Conservation (phyloP, 2,888 invertebrate genomes). For the Teleogryllus oceanicus region DNA sequence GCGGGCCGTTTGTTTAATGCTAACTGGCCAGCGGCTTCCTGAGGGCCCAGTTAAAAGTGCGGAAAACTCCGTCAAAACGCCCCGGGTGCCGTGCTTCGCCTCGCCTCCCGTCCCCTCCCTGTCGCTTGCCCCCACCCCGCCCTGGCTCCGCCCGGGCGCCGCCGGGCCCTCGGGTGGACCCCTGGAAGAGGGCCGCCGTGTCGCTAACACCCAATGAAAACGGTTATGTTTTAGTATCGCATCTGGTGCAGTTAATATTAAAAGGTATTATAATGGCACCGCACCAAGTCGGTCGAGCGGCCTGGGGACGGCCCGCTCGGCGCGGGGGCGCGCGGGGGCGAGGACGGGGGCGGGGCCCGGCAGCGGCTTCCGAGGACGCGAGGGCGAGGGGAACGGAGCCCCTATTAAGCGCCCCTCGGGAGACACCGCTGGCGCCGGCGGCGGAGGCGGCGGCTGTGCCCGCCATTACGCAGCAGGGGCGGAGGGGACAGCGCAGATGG, state of each 20-base stretch:
- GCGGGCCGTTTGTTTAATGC: not conserved
- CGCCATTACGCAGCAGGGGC: not conserved
- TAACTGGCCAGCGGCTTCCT: not conserved
- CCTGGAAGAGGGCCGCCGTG: not conserved
- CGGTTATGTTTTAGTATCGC: constrained; percentile 18
- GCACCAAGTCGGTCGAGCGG: not conserved
- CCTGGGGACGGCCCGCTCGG: not conserved
- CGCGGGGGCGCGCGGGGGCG: not conserved
- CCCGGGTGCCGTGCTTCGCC: not conserved
- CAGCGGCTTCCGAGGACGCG: not conserved
- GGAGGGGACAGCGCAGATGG: not conserved
- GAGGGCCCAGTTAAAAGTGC: not conserved
- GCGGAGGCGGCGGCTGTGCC: not conserved
- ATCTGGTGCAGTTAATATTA: constrained; percentile 18
- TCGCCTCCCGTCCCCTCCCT: not conserved
- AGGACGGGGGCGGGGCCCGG: not conserved
- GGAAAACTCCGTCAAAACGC: not conserved
- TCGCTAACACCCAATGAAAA: constrained; percentile 18
- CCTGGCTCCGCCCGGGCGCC: not conserved
- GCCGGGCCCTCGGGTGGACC: not conserved
- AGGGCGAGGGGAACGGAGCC: not conserved
- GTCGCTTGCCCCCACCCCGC: too few relatives aligned
- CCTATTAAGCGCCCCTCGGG: constrained; percentile 8
- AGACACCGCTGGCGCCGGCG: not conserved
- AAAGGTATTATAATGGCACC: constrained; percentile 3